These are phyloP conservation scores for Onychorhynchus coronatus DNA, from an alignment of 2,113 vertebrate genomes.

Conservation along the genomic window DNA sequence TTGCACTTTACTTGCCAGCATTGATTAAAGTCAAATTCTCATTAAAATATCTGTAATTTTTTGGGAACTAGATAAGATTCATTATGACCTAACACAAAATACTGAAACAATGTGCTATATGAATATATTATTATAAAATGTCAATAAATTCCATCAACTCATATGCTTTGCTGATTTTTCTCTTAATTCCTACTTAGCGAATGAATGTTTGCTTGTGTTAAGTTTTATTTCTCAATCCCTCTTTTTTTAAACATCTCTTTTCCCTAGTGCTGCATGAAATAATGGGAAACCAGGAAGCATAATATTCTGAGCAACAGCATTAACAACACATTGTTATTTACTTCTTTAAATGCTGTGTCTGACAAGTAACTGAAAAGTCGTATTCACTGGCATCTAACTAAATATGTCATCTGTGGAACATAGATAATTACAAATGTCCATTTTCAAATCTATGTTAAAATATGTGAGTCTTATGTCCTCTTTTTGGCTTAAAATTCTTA, in stretches of 20 bases:
- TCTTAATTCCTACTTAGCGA: neutral
- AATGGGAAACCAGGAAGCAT: neutral
- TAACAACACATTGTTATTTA: neutral
- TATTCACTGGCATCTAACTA: neutral
- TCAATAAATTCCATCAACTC: neutral
- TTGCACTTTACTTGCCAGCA: neutral
- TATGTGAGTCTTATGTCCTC: neutral
- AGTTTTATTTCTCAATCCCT: neutral
- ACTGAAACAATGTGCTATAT: neutral
- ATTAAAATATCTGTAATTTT: neutral
- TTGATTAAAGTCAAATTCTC: neutral
- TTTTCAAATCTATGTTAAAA: neutral
- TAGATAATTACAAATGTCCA: neutral
- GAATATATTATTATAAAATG: neutral
- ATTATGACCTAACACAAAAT: neutral
- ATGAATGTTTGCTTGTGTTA: neutral
- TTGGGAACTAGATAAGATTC: neutral
- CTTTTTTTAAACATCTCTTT: neutral
- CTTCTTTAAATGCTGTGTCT: neutral
- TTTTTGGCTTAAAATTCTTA: neutral
- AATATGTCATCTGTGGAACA: neutral
- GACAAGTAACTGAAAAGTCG: neutral
- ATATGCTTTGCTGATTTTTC: neutral
- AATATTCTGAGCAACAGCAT: neutral
- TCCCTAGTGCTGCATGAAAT: neutral